A percentile compares a stretch with the other conserved stretches of the same genome.
Conservation (phyloP, 2,113 vertebrate genomes). For the Strix aluco region DNA sequence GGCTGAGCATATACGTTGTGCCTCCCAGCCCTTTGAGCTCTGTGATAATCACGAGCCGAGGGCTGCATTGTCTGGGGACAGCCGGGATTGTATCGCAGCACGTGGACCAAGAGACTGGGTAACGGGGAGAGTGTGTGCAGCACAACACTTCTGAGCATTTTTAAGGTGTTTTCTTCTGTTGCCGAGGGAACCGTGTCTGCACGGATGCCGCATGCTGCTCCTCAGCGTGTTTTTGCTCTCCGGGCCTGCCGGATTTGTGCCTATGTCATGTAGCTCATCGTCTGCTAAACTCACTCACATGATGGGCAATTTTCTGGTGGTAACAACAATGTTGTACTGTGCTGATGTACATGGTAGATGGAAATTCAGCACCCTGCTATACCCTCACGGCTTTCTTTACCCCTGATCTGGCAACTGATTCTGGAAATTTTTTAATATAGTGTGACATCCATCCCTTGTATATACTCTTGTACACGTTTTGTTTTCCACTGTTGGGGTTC, state of each 20-base stretch:
- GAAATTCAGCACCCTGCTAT: background rate
- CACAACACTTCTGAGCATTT: fast-evolving
- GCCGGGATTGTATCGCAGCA: fast-evolving
- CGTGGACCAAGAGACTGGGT: background rate
- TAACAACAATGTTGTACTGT: background rate
- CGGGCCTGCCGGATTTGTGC: background rate
- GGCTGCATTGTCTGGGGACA: background rate
- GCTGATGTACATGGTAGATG: background rate
- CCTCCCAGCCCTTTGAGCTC: background rate
- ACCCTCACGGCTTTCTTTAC: background rate
- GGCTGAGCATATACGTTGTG: fast-evolving
- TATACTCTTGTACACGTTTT: background rate
- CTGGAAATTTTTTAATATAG: background rate
- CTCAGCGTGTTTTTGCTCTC: fast-evolving
- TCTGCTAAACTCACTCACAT: background rate
- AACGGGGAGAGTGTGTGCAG: fast-evolving
- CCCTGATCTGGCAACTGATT: background rate
- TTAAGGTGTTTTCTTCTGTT: background rate
- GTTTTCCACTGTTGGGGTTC: background rate
- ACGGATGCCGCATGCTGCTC: background rate
- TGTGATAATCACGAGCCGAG: fast-evolving
- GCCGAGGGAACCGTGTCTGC: fast-evolving
- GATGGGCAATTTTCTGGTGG: background rate
- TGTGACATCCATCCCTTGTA: background rate
- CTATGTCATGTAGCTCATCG: fast-evolving